A percentile compares a stretch with the other conserved stretches of the same genome.
phyloP scores from a whole-genome alignment of 2,888 invertebrate species.

The Andrena minutula region DNA sequence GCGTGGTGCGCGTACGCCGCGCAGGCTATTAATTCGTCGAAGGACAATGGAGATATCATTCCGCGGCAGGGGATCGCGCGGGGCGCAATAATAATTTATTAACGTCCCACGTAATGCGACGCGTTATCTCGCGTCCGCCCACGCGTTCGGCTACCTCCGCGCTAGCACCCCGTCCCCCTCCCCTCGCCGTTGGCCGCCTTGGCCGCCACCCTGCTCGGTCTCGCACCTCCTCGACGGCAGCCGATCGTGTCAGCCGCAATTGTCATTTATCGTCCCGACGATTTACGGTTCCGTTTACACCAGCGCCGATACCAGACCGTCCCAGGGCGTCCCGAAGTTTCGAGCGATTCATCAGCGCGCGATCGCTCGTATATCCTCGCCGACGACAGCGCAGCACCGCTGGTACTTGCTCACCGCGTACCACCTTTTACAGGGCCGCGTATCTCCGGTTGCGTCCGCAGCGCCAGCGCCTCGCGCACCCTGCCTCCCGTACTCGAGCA shows the following conservation, averaged over 20 bases:
- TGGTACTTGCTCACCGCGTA: constrained; percentile 49
- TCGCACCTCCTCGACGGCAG: constrained; percentile 65
- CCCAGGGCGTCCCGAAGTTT: constrained; percentile 66
- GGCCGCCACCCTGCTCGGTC: neutral
- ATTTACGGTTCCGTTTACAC: constrained; percentile 82
- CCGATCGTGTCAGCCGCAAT: constrained; percentile 79
- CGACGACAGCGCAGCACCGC: constrained; percentile 65
- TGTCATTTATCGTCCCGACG: constrained; percentile 83
- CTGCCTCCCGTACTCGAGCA: constrained; percentile 23
- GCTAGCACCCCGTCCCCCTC: constrained; percentile 36
- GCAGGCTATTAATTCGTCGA: constrained; percentile 77
- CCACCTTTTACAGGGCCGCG: constrained; percentile 64
- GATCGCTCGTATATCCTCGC: constrained; percentile 79
- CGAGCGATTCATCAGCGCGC: constrained; percentile 79
- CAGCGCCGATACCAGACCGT: constrained; percentile 70
- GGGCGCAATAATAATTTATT: constrained; percentile 79
- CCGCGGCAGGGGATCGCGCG: constrained; percentile 67
- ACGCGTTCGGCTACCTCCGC: constrained; percentile 75
- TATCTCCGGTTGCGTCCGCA: constrained; percentile 57
- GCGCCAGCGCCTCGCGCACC: constrained; percentile 16
- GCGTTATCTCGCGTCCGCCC: constrained; percentile 77
- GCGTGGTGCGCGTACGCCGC: constrained; percentile 28
- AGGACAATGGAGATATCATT: constrained; percentile 82
- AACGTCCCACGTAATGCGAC: constrained; percentile 78
- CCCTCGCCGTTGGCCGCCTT: neutral